Percentiles rank a stretch among this genome's conserved stretches.
Evolutionary conservation across 1,140 invertebrate genomes (phyloP).

Genomic region (Coenobita brevimanus): DNA sequence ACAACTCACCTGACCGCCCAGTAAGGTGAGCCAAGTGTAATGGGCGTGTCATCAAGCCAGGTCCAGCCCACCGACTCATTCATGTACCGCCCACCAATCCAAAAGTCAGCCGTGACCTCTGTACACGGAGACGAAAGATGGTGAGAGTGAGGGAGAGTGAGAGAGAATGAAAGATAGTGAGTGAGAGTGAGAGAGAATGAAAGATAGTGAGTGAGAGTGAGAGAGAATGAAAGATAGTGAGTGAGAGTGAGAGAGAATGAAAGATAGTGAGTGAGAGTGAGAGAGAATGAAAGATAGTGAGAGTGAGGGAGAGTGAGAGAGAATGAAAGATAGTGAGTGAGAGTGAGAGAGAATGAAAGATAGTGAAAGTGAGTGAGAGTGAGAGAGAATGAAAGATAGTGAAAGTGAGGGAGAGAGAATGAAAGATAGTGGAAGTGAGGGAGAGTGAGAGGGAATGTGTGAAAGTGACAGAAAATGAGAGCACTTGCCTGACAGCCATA

Average conservation of each 20-base stretch:
- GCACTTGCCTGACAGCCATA: too few relatives aligned
- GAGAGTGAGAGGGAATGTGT: too few relatives aligned
- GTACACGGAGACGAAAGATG: not conserved
- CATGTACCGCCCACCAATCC: conserved; percentile 12
- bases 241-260: not conserved
- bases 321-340: not conserved
- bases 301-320: not conserved
- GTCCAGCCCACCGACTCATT: conserved; percentile 15
- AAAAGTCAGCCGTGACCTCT: conserved; percentile 40
- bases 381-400: too few relatives aligned
- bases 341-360: not conserved
- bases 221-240: not conserved
- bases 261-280: not conserved
- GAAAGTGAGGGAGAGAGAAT: too few relatives aligned
- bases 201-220: not conserved
- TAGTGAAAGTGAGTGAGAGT: too few relatives aligned
- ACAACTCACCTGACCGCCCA: conserved; percentile 37
- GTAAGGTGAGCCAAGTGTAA: conserved; percentile 16
- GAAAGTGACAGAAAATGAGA: too few relatives aligned
- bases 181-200: not conserved
- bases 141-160: not conserved
- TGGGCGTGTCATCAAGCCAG: not conserved
- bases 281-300: not conserved
- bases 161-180: too few relatives aligned
- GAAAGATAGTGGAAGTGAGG: too few relatives aligned